These are phyloP conservation scores for Microhierax caerulescens DNA, from an alignment of 2,797 vertebrate species.

Conservation along the genomic window DNA sequence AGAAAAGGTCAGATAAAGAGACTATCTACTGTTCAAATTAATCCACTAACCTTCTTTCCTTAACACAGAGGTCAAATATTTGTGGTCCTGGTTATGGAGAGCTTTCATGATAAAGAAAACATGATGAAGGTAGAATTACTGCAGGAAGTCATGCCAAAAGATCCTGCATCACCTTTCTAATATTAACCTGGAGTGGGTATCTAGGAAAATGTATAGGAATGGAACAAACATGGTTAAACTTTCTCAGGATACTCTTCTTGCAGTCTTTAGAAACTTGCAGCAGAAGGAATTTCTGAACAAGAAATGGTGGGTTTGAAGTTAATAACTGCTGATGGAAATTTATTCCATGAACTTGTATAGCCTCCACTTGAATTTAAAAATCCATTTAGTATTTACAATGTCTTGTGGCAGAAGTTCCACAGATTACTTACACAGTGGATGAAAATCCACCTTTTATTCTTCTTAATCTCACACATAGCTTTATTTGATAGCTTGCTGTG, in stretches of 20 bases:
- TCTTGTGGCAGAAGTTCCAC: not conserved
- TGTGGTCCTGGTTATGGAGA: not conserved
- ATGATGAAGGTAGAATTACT: not conserved
- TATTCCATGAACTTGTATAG: not conserved
- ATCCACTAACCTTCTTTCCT: not conserved
- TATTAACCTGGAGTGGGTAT: rapidly evolving
- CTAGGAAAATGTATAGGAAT: not conserved
- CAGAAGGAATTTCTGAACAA: not conserved
- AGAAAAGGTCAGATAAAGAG: not conserved
- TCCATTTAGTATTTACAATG: not conserved
- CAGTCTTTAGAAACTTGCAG: not conserved
- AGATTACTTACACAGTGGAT: not conserved
- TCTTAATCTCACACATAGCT: not conserved
- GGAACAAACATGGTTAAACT: not conserved
- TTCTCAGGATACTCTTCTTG: not conserved
- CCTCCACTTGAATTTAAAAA: not conserved
- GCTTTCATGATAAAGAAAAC: not conserved
- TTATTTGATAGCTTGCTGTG: not conserved
- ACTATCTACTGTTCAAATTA: not conserved
- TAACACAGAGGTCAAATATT: not conserved
- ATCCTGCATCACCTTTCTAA: not conserved
- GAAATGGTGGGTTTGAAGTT: not conserved
- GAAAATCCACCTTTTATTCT: not conserved
- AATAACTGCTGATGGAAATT: not conserved
- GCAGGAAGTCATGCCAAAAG: not conserved